Evolutionary conservation across 2,888 invertebrate genomes (phyloP).

Genomic region (Mellilla xanthometata): DNA sequence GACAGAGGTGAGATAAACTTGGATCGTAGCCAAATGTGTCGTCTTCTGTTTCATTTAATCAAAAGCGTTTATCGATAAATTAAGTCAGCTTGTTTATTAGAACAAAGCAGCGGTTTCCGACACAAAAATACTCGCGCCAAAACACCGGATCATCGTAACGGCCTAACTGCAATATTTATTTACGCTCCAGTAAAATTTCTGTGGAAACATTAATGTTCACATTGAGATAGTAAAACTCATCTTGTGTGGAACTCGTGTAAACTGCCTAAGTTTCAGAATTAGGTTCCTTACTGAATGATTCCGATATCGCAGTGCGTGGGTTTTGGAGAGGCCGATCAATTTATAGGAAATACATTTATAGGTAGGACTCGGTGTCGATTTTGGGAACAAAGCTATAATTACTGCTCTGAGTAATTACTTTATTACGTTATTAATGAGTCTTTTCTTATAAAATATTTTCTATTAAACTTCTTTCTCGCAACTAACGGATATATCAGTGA

Average conservation of each 20-base stretch:
- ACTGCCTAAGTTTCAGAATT: constrained; percentile 5
- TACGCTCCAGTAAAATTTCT: constrained; percentile 17
- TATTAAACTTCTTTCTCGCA: too few relatives aligned
- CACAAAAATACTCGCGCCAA: constrained; percentile 62
- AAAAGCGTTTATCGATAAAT: constrained; percentile 48
- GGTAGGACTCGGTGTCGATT: too few relatives aligned
- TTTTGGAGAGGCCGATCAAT: neutral
- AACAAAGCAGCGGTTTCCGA: constrained; percentile 47
- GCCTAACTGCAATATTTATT: constrained; percentile 17
- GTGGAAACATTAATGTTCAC: constrained; percentile 22
- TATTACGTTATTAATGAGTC: too few relatives aligned
- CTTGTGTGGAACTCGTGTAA: constrained; percentile 9
- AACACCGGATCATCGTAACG: constrained; percentile 47
- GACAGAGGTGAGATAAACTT: constrained; percentile 36
- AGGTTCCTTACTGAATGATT: constrained; percentile 2
- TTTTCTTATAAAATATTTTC: too few relatives aligned
- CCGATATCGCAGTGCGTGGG: constrained; percentile 4
- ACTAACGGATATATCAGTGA: too few relatives aligned
- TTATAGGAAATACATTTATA: neutral
- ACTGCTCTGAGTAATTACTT: too few relatives aligned
- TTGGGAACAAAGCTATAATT: too few relatives aligned
- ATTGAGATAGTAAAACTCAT: constrained; percentile 20
- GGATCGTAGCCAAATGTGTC: constrained; percentile 46
- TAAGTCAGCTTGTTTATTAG: constrained; percentile 44
- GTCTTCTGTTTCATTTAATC: constrained; percentile 48